These are phyloP conservation scores for Hemichromis elongatus DNA, from an alignment of 2,113 vertebrate genomes.

Conservation along the genomic window DNA sequence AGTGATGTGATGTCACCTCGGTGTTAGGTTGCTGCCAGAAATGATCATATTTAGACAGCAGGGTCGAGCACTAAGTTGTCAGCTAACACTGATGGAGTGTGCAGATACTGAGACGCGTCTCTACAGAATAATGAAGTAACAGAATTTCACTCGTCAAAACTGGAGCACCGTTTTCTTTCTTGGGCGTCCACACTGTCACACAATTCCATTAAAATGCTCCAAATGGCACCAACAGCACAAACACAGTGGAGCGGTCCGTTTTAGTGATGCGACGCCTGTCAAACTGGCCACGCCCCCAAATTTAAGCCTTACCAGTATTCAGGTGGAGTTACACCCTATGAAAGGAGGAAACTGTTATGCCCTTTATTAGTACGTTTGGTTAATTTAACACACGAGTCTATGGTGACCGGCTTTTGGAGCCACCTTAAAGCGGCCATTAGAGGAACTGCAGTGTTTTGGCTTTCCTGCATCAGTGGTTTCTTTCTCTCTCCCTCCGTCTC, in stretches of 20 bases:
- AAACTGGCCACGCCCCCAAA: background rate
- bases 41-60: background rate
- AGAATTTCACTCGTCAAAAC: background rate
- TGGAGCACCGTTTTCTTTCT: background rate
- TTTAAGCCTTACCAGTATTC: background rate
- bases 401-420: background rate
- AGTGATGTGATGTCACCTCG: background rate
- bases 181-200: background rate
- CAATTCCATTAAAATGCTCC: background rate
- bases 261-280: background rate
- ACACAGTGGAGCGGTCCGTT: background rate
- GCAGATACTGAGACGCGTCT: background rate
- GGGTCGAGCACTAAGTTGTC: background rate
- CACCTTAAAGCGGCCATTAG: background rate
- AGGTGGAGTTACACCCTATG: background rate
- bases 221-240: background rate
- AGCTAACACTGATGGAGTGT: background rate
- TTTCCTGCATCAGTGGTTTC: background rate
- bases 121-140: background rate
- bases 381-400: background rate
- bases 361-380: background rate
- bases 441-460: background rate
- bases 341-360: background rate
- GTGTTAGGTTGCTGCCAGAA: background rate
- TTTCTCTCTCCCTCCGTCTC: background rate